Percentiles rank a stretch among this genome's conserved stretches.
Conservation (phyloP, 2,113 vertebrate genomes). For the Hemiscyllium ocellatum region DNA sequence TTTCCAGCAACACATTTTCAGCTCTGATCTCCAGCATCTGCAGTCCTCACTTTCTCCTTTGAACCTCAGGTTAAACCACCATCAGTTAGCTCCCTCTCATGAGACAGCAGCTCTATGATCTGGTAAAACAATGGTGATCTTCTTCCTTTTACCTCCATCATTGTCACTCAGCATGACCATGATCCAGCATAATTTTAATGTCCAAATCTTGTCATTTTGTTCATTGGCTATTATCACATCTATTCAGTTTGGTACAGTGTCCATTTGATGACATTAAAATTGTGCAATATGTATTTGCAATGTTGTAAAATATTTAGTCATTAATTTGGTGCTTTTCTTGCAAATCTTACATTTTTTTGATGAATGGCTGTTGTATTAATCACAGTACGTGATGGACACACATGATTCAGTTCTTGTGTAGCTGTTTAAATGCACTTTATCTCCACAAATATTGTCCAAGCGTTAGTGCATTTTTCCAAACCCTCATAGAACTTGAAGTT, state of each 20-base stretch:
- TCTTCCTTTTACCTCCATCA: not conserved
- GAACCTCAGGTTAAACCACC: no score
- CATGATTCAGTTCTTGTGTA: not conserved
- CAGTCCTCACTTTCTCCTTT: no score
- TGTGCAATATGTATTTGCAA: not conserved
- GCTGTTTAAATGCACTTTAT: not conserved
- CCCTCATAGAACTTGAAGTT: not conserved
- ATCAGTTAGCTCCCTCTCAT: no score
- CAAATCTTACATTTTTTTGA: not conserved
- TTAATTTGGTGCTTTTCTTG: not conserved
- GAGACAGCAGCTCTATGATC: no score
- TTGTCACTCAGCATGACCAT: not conserved
- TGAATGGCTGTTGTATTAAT: not conserved
- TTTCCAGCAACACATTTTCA: no score
- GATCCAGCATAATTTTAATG: not conserved
- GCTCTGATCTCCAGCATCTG: no score
- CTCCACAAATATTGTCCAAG: not conserved
- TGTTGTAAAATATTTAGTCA: not conserved
- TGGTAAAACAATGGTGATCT: no score
- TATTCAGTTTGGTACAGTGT: no score
- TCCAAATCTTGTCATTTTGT: not conserved
- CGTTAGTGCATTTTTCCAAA: not conserved
- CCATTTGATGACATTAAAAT: no score
- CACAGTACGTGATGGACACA: not conserved
- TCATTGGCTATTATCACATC: no score